phyloP scores from a whole-genome alignment of 2,888 invertebrate genomes.

The Aproaerema taeniolella region DNA sequence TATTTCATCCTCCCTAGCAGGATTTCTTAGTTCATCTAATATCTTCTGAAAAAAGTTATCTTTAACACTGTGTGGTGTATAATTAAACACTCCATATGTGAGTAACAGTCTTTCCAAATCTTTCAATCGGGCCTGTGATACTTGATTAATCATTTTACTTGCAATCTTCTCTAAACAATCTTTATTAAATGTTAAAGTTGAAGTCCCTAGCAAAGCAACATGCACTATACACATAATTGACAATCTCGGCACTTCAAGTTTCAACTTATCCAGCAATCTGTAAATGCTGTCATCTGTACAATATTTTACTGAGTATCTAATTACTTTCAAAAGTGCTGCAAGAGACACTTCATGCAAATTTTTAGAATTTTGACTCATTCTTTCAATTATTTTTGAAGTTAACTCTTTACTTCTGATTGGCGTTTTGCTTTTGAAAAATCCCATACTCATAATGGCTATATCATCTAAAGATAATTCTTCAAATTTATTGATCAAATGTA shows the following conservation, averaged over 20 bases:
- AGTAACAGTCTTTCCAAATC: constrained; percentile 85
- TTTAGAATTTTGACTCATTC: constrained; percentile 65
- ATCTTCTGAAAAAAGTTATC: constrained; percentile 51
- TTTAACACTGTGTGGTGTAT: constrained; percentile 57
- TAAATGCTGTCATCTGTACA: constrained; percentile 60
- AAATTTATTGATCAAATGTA: constrained; percentile 69
- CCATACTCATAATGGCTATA: constrained; percentile 83
- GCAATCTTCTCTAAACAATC: constrained; percentile 61
- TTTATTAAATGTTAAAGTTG: constrained; percentile 53
- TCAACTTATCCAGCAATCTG: constrained; percentile 71
- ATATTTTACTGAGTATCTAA: constrained; percentile 77
- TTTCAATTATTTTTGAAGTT: constrained; percentile 66
- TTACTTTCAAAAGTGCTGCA: constrained; percentile 80
- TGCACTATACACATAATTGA: constrained; percentile 81
- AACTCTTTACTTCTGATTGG: constrained; percentile 73
- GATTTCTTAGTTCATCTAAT: constrained; percentile 68
- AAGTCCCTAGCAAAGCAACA: constrained; percentile 79
- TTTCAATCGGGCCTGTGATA: constrained; percentile 79
- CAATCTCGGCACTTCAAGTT: constrained; percentile 75
- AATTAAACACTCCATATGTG: constrained; percentile 79
- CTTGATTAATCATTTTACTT: constrained; percentile 61
- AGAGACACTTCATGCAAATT: constrained; percentile 81
- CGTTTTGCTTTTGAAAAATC: constrained; percentile 86
- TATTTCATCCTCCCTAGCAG: constrained; percentile 75
- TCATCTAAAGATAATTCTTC: constrained; percentile 79